These are phyloP conservation scores for Nematostella vectensis DNA, from an alignment of 92 coral and sea anemone species.

Conservation along the genomic window DNA sequence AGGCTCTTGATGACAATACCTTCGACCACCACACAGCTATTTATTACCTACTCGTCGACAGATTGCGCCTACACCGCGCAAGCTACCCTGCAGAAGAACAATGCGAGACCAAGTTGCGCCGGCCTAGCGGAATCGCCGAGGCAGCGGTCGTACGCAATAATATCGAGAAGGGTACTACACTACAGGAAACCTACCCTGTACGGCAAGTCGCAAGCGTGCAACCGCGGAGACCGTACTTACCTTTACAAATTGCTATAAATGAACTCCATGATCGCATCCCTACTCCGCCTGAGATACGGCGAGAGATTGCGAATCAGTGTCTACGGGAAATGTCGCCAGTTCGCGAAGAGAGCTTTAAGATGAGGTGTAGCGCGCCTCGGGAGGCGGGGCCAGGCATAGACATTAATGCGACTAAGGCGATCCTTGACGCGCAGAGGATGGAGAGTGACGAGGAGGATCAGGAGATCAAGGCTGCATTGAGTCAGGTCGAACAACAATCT, in stretches of 20 bases:
- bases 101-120: slow-evolving; percentile 79
- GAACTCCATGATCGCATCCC: slow-evolving; percentile 89
- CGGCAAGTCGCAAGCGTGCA: slow-evolving; percentile 61
- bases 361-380: slow-evolving; percentile 58
- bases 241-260: slow-evolving; percentile 80
- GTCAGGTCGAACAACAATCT: neutral
- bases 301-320: slow-evolving; percentile 85
- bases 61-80: slow-evolving; percentile 79
- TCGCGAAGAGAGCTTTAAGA: slow-evolving; percentile 56
- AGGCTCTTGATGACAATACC: slow-evolving; percentile 82
- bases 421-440: slow-evolving; percentile 26
- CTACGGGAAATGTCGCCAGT: slow-evolving; percentile 75
- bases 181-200: slow-evolving; percentile 37
- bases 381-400: slow-evolving; percentile 56
- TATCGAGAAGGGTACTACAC: slow-evolving; percentile 27
- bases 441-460: slow-evolving; percentile 43
- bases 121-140: slow-evolving; percentile 98
- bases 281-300: slow-evolving; percentile 95
- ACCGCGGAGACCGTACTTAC: slow-evolving; percentile 57
- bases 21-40: slow-evolving; percentile 98
- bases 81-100: slow-evolving; percentile 84
- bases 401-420: slow-evolving; percentile 40
- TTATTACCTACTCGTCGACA: slow-evolving; percentile 83
- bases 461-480: slow-evolving; percentile 16
- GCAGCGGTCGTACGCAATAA: slow-evolving; percentile 82